Conservation (phyloP, 2,888 invertebrate genomes). For the Rhabditoides inermis region DNA sequence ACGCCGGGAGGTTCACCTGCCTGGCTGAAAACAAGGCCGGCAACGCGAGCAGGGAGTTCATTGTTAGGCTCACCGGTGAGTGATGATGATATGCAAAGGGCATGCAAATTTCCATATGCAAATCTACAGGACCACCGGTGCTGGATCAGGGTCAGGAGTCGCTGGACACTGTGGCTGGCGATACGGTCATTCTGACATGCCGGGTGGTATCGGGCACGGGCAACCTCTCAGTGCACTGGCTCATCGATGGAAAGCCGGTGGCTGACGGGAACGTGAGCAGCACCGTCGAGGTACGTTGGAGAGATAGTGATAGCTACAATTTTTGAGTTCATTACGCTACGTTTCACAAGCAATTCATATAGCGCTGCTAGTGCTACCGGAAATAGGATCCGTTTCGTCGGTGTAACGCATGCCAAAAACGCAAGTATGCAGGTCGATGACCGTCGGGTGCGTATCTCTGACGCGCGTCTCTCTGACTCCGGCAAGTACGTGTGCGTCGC, state of each 20-base stretch:
- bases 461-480: conserved; percentile 55
- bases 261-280: conserved; percentile 12
- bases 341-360: no score
- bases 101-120: background rate
- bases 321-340: background rate
- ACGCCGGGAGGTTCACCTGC: conserved; percentile 52
- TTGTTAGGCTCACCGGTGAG: conserved; percentile 39
- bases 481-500: conserved; percentile 61
- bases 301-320: no score
- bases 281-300: conserved; percentile 12
- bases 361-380: no score
- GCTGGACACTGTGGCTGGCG: conserved; percentile 47
- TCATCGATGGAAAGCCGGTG: conserved; percentile 28
- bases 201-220: conserved; percentile 50
- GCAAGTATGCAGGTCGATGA: conserved; percentile 16
- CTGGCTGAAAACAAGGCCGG: conserved; percentile 54
- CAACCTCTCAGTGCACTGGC: conserved; percentile 26
- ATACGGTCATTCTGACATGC: conserved; percentile 53
- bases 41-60: conserved; percentile 31
- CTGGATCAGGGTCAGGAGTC: conserved; percentile 23
- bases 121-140: conserved; percentile 37
- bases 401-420: no score
- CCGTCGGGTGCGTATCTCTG: conserved; percentile 33
- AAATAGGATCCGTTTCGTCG: background rate
- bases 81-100: background rate